phyloP scores from a whole-genome alignment of 2,888 invertebrate genomes.

The Unio delphinus region DNA sequence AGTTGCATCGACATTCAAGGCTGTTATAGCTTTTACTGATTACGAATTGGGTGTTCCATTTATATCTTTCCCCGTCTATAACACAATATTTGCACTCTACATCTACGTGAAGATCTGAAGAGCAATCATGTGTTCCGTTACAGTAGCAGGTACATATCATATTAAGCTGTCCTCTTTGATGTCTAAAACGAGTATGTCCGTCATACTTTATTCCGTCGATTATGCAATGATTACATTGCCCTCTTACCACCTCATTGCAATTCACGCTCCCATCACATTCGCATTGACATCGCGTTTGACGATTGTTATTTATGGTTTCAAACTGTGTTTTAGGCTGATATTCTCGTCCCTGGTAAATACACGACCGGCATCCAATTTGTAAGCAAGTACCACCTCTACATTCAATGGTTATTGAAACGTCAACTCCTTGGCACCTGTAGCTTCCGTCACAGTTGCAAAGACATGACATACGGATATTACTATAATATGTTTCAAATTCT shows the following conservation, averaged over 20 bases:
- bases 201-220: too few relatives aligned
- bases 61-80: constrained; percentile 18
- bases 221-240: too few relatives aligned
- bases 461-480: constrained; percentile 35
- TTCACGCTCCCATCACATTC: constrained; percentile 17
- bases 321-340: constrained; percentile 6
- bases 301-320: constrained; percentile 4
- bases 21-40: neutral
- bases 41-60: constrained; percentile 19
- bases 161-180: constrained; percentile 6
- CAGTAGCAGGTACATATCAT: constrained; percentile 32
- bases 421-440: constrained; percentile 50
- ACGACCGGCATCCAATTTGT: constrained; percentile 15
- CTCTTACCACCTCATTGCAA: constrained; percentile 1
- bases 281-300: constrained; percentile 12
- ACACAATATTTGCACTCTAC: constrained; percentile 19
- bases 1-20: constrained; percentile 6
- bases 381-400: constrained; percentile 23
- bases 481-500: constrained; percentile 43
- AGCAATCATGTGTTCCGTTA: constrained; percentile 16
- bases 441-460: constrained; percentile 55
- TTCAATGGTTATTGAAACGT: constrained; percentile 14
- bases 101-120: constrained; percentile 6
- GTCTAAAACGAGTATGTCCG: neutral
- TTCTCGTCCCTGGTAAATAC: constrained; percentile 7